Evolutionary conservation across 2,797 vertebrate genomes (phyloP).

Genomic region (Harpagifer antarcticus): DNA sequence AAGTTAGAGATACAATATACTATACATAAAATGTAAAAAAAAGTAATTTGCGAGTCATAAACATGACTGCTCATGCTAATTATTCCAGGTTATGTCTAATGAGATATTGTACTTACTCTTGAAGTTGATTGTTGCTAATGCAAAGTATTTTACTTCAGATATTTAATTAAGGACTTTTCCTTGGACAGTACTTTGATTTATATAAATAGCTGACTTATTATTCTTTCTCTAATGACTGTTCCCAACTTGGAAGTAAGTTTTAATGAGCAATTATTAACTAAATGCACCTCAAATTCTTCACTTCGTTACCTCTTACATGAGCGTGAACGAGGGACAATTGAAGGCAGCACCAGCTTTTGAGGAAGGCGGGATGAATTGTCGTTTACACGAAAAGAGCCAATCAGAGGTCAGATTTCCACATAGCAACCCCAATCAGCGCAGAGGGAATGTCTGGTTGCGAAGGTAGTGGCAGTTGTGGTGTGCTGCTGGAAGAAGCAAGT

Average conservation of each 20-base stretch:
- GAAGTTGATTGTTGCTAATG: too few relatives aligned
- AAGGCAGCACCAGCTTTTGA: constrained; percentile 50
- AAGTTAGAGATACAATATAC: too few relatives aligned
- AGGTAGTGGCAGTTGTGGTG: constrained; percentile 74
- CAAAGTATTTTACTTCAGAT: neutral
- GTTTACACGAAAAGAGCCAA: constrained; percentile 56
- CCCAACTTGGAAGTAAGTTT: neutral
- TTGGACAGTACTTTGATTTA: too few relatives aligned
- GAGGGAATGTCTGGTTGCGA: constrained; percentile 73
- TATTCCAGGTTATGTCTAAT: too few relatives aligned
- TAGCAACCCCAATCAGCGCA: constrained; percentile 80
- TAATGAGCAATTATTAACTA: neutral
- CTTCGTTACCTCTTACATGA: constrained; percentile 40
- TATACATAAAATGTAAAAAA: too few relatives aligned
- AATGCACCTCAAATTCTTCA: neutral
- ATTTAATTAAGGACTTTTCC: too few relatives aligned
- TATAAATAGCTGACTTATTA: neutral
- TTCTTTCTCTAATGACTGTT: neutral
- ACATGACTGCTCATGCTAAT: too few relatives aligned
- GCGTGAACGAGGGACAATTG: constrained; percentile 30
- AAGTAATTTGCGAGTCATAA: too few relatives aligned
- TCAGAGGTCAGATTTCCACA: constrained; percentile 49
- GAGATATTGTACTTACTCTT: too few relatives aligned
- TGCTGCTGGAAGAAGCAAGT: constrained; percentile 69
- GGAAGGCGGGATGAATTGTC: constrained; percentile 65